Base-by-base conservation (phyloP, 1,140 invertebrate genomes). In the Cydia pomonella region DNA sequence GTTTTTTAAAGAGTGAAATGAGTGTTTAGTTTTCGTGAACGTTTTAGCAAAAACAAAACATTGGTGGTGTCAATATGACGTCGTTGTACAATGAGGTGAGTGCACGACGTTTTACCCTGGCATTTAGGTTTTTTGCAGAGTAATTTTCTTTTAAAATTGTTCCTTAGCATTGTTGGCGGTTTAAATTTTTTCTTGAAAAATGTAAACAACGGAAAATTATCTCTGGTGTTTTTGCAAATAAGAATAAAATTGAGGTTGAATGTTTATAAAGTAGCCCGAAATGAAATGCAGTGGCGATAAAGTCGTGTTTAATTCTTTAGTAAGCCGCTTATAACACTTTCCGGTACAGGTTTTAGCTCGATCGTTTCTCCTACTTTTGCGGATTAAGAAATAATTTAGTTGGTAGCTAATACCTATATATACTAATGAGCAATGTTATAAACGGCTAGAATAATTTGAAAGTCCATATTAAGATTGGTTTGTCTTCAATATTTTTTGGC, bases 51-150 rank as follows among this genome's bases (percentile, higher is more conserved):
- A 82, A 82, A 84, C 74, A 81, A 84, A 84, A 84, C 79, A 80
- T 79, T 81, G 33, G 82, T 81, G 79, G 76, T 83, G 74, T 71
- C 76, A 77, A 87, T 72, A 92, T 92, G 90, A 91, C 87, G 84
- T 89, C 90, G 83, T 69, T 91, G 76, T 92, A 92, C 83, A 80
- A 86, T 81, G 89, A 92, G 89, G 90, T 91, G 85, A 92, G 90
- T 90, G 87, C 81, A 82, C 85, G 87, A 85, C 85, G 88, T 91
- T 90, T 89, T 80, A 75, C 73, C 76, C 72, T 90, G 88, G 79
- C 87, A 88, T 88, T 89, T 88, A 84, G 83, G 87, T 89, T 89
- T 89, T 89, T 89, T 89, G 87, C 85, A 85, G 81, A 78, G 83
- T 86, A 85, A 86, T 82, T 86, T 75, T 73, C 73, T 77, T 69